Base-by-base conservation (phyloP, 2,797 vertebrate genomes). In the Macropodus opercularis region DNA sequence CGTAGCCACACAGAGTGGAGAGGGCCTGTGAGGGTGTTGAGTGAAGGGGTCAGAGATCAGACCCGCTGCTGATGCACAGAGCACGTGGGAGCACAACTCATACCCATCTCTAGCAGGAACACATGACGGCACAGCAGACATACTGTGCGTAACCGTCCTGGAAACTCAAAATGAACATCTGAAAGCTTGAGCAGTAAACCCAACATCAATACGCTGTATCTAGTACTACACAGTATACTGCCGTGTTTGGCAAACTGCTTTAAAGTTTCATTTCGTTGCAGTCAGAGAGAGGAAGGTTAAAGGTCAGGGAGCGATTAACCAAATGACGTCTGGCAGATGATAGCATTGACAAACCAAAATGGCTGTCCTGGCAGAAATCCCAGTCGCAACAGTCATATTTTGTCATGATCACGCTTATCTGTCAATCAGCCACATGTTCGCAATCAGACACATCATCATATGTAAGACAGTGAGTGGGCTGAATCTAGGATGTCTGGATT, bases 41-140 rank as follows among this genome's bases (percentile, higher is more conserved):
- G 69, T 82, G 78, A 83, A 35, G 49, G 55, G 85, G 86, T 84
- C 81, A 85, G 55, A 53, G 84, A 48, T 87, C 82, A 83, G 47
- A 70, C 69, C 71, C 59, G 77, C 64, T 80, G 62, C 77, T 76
- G 79, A 84, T 71, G 63, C 71, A 83, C 75, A 79, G 72, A 76
- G 68, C 75, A 86, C 34, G 22, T 62, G 58, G 68, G 74, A 81
- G 61, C 63, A 63, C 63, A 66, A 65, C 71, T 77, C 74, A 80
- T 32, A 58, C 58, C 42, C 46, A 39, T 53, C 60, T 34, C 47
- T 49, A 40, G 36, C 54, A 41, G 21, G 29, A 63, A 70, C 47
- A 62, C 40, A 67, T 29, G 34, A 19, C 44, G 40, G 10, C 13
- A 32, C 23, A 52, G 35, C 24, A 19, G 49, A 77, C 70, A 58